These are phyloP conservation scores for Protonemura montana DNA, from an alignment of 2,888 invertebrate species.

Conservation along the genomic window DNA sequence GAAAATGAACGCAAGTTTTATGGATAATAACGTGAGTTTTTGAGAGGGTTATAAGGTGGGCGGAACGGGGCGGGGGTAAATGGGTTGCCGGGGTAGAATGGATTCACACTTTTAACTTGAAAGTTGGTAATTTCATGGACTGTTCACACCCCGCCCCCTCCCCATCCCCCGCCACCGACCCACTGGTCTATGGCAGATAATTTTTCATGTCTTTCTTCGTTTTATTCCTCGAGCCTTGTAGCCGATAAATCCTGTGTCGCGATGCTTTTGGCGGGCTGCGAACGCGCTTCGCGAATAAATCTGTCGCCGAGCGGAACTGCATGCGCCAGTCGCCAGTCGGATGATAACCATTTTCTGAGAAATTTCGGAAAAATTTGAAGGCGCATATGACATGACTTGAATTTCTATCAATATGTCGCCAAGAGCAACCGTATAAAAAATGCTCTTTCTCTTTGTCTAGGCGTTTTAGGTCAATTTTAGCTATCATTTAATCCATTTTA, in stretches of 20 bases:
- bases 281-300: not conserved
- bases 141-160: constrained; percentile 33
- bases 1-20: constrained; percentile 46
- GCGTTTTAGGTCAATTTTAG: too few species aligned
- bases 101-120: constrained; percentile 28
- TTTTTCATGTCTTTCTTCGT: constrained; percentile 41
- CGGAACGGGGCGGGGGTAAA: not conserved
- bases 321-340: not conserved
- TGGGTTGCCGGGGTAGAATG: not conserved
- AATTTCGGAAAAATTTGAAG: not conserved
- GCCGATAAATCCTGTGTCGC: not conserved
- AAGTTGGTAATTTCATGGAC: constrained; percentile 47
- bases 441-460: too few species aligned
- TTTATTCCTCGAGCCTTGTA: not conserved
- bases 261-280: not conserved
- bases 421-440: not conserved
- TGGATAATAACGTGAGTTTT: constrained; percentile 30
- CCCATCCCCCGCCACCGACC: not conserved
- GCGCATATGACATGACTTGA: not conserved
- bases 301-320: not conserved
- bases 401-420: not conserved
- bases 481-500: too few species aligned
- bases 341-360: not conserved
- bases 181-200: constrained; percentile 43
- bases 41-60: not conserved